These are phyloP conservation scores for Lordiphosa stackelbergi DNA, from an alignment of 1,140 invertebrate species.

Conservation along the genomic window DNA sequence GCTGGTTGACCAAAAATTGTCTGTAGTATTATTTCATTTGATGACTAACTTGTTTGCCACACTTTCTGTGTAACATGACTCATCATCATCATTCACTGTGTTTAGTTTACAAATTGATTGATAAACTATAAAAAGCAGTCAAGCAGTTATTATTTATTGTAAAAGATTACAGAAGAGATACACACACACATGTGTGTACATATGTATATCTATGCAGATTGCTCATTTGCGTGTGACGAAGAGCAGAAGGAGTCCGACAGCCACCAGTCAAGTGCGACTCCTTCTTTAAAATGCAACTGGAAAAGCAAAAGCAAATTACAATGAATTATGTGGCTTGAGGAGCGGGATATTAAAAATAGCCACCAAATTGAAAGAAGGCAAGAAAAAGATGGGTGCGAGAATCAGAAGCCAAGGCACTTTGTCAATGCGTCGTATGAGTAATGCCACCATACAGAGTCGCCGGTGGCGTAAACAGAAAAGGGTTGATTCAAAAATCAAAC, in stretches of 20 bases:
- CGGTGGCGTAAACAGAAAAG: background rate
- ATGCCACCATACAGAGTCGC: slow-evolving; percentile 25
- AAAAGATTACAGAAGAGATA: background rate
- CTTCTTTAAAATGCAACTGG: slow-evolving; percentile 52
- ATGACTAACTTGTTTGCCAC: slow-evolving; percentile 64
- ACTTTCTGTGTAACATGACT: slow-evolving; percentile 35
- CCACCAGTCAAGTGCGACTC: slow-evolving; percentile 25
- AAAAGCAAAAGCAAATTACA: slow-evolving; percentile 64
- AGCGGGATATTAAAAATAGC: slow-evolving; percentile 63
- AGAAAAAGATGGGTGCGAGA: background rate
- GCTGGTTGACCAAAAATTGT: slow-evolving; percentile 25
- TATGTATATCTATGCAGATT: slow-evolving; percentile 33
- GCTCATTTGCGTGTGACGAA: slow-evolving; percentile 50
- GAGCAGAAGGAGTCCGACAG: slow-evolving; percentile 10
- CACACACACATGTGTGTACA: background rate
- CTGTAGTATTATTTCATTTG: slow-evolving; percentile 11
- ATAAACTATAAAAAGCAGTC: slow-evolving; percentile 12
- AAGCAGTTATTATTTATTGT: slow-evolving; percentile 20
- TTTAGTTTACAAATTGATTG: slow-evolving; percentile 29
- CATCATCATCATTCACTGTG: slow-evolving; percentile 9
- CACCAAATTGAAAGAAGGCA: slow-evolving; percentile 17
- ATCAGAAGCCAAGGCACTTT: slow-evolving; percentile 6
- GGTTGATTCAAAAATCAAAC: background rate
- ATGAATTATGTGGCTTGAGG: slow-evolving; percentile 67
- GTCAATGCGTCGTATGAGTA: slow-evolving; percentile 60